Percentiles rank a stretch among this genome's conserved stretches.
phyloP scores from a whole-genome alignment of 1,140 invertebrate species.

The Stegodyphus dumicola region DNA sequence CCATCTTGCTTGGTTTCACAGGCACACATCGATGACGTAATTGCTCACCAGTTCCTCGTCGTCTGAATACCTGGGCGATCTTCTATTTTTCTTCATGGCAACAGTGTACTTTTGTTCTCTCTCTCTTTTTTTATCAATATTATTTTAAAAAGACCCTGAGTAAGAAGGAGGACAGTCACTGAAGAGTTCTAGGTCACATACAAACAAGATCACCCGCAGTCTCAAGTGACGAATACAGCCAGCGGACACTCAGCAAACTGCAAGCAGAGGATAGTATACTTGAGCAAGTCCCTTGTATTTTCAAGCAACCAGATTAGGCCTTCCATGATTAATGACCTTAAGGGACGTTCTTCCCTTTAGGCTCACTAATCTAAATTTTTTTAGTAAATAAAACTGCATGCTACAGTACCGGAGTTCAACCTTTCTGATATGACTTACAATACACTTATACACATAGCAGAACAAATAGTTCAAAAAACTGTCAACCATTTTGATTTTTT shows the following conservation, averaged over 20 bases:
- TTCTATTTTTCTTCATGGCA: conserved; percentile 28
- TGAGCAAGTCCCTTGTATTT: conserved; percentile 48
- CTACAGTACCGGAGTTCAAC: conserved; percentile 58
- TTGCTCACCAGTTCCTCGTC: conserved; percentile 27
- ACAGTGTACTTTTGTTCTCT: conserved; percentile 59
- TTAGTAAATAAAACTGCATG: conserved; percentile 45
- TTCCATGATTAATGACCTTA: too few species aligned
- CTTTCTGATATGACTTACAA: conserved; percentile 60
- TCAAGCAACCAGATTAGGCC: background rate
- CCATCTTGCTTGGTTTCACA: conserved; percentile 41
- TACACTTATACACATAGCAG: conserved; percentile 55
- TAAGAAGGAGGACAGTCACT: conserved; percentile 60
- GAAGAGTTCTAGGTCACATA: conserved; percentile 43
- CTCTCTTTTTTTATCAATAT: conserved; percentile 41
- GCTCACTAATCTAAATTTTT: conserved; percentile 8
- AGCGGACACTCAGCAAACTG: conserved; percentile 12
- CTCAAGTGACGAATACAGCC: conserved; percentile 12
- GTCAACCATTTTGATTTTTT: conserved; percentile 60
- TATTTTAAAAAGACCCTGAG: conserved; percentile 60
- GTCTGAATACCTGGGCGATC: conserved; percentile 21
- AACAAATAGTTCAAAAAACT: conserved; percentile 57
- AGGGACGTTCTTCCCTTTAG: background rate
- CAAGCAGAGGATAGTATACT: conserved; percentile 46
- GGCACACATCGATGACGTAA: conserved; percentile 13
- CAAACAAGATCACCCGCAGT: conserved; percentile 23